Evolutionary conservation across 2,113 vertebrate species (phyloP).

Genomic region (Erythrocercus mccallii): DNA sequence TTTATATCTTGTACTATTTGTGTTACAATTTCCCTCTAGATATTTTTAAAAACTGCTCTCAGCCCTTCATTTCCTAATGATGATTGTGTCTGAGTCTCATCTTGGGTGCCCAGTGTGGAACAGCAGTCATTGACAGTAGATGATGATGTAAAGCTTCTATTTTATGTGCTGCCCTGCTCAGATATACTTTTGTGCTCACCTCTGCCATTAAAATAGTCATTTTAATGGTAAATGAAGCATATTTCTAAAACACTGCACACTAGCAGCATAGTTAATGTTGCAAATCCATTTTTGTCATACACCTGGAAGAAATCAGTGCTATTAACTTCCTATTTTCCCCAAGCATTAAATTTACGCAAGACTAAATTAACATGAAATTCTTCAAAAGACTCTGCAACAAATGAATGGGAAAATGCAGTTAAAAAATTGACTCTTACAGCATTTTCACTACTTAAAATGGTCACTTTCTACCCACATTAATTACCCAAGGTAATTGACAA

Average conservation of each 20-base stretch:
- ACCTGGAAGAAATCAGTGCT: conserved; percentile 21
- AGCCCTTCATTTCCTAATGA: background rate
- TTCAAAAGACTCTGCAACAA: background rate
- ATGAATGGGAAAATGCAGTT: background rate
- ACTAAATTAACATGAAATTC: conserved; percentile 9
- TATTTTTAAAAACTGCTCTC: background rate
- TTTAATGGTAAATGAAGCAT: background rate
- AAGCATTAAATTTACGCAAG: background rate
- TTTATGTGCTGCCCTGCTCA: background rate
- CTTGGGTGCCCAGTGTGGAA: background rate
- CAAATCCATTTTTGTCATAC: background rate
- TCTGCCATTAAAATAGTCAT: background rate
- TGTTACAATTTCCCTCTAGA: background rate
- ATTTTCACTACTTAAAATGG: background rate
- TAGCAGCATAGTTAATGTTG: conserved; percentile 1
- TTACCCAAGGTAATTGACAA: background rate
- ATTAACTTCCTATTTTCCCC: conserved; percentile 15
- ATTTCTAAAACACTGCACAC: background rate
- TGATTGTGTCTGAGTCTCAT: background rate
- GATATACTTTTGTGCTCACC: background rate
- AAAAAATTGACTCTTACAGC: background rate
- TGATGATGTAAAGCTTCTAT: background rate
- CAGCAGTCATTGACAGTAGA: background rate
- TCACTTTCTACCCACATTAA: background rate
- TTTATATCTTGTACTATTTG: background rate